Evolutionary conservation across 2,888 invertebrate species (phyloP).

Genomic region (Thereva unica): DNA sequence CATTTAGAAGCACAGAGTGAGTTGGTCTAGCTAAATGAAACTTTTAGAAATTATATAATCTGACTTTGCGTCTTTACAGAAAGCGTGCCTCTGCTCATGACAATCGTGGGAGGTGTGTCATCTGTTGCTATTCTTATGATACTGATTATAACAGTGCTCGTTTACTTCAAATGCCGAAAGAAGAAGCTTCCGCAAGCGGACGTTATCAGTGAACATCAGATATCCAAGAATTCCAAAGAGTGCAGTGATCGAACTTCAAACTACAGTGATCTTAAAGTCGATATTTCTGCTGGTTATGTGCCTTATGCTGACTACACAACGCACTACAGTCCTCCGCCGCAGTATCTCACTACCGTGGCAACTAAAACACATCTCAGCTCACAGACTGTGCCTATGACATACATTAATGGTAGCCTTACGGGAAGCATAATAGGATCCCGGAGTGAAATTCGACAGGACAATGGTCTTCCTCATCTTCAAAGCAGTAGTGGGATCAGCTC

Average conservation of each 20-base stretch:
- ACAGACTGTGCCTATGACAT: constrained; percentile 53
- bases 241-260: constrained; percentile 90
- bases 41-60: background rate
- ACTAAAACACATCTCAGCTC: constrained; percentile 34
- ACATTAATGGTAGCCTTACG: constrained; percentile 54
- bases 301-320: constrained; percentile 88
- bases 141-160: constrained; percentile 77
- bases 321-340: constrained; percentile 83
- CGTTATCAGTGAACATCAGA: constrained; percentile 60
- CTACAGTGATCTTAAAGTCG: constrained; percentile 89
- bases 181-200: constrained; percentile 57
- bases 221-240: constrained; percentile 48
- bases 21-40: constrained; percentile 51
- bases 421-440: constrained; percentile 54
- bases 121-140: constrained; percentile 84
- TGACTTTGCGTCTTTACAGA: constrained; percentile 61
- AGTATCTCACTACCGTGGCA: constrained; percentile 53
- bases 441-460: constrained; percentile 50
- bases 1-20: constrained; percentile 85
- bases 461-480: constrained; percentile 55
- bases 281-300: constrained; percentile 70
- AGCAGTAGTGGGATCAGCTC: constrained; percentile 56
- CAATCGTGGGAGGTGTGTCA: constrained; percentile 78
- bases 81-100: constrained; percentile 76
- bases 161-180: constrained; percentile 68